Percentiles rank a stretch among this genome's conserved stretches.
These are phyloP conservation scores for Pachliopta kotzebuea DNA, from an alignment of 2,888 invertebrate species.

Conservation along the genomic window DNA sequence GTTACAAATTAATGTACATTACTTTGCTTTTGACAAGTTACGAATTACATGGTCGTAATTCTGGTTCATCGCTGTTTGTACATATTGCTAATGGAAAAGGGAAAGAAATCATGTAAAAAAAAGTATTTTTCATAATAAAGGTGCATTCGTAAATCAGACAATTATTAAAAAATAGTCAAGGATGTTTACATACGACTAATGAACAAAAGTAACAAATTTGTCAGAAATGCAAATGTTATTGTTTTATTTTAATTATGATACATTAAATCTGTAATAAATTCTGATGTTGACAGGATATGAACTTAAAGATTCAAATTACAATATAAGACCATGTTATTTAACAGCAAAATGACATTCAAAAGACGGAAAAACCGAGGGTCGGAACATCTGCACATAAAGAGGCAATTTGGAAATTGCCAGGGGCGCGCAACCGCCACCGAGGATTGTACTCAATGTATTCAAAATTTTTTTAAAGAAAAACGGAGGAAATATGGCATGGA, in stretches of 20 bases:
- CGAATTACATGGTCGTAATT: neutral
- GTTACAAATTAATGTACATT: conserved; percentile 27
- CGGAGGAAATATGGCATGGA: conserved; percentile 71
- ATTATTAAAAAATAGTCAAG: too few species aligned
- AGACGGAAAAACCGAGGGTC: conserved; percentile 78
- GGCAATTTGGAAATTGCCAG: conserved; percentile 80
- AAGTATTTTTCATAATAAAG: too few species aligned
- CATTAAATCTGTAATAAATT: conserved; percentile 26
- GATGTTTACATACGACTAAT: too few species aligned
- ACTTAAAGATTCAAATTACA: conserved; percentile 68
- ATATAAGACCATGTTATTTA: conserved; percentile 78
- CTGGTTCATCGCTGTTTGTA: too few species aligned
- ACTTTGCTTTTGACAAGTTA: conserved; percentile 10
- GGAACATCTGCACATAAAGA: conserved; percentile 80
- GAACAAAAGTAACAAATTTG: too few species aligned
- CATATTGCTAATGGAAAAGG: too few species aligned
- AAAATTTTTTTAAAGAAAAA: conserved; percentile 64
- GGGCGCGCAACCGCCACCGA: conserved; percentile 72
- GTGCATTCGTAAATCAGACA: too few species aligned
- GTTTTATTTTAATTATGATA: neutral
- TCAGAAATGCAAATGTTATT: neutral
- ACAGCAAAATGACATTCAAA: conserved; percentile 79
- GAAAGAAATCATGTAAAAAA: too few species aligned
- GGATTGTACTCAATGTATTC: conserved; percentile 79
- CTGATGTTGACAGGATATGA: conserved; percentile 44